Base-by-base conservation (phyloP, 2,888 invertebrate genomes). In the Pyrocoelia pectoralis region DNA sequence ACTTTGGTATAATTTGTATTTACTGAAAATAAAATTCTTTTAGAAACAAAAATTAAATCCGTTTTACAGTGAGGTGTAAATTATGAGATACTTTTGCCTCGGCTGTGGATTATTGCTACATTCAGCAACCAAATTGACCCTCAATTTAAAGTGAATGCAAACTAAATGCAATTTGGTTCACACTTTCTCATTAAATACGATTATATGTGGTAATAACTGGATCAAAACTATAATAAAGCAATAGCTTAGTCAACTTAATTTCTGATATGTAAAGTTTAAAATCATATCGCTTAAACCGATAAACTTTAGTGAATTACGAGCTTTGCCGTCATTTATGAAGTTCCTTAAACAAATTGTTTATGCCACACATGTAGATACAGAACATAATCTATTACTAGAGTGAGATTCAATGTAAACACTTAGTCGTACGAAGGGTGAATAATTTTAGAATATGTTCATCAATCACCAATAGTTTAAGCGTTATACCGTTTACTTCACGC, bases 331-430 rank as follows among this genome's bases (percentile, higher is more conserved):
- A 43, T 43, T 13, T 43, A 43, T 43, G 41, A 15, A 43, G 41
- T 43, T 43, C 41, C 41, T 15, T 43, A 43, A 13, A 43, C 41
- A 43, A 43, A 43, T 43, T 43, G 41, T 43, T 43, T 43, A 43
- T 43, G 41, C 41, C 41, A 43, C 41, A 43, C 41, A 43, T 43
- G 41, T 43, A 43, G 41, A 43, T 43, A 43, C 14, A 43, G 41
- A 43, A 43, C 41, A 43, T 43, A 43, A 43, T 43, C 41, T 43
- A 43, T 43, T 43, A 13, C 41, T 6, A 43, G 41, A 13, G 13
- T 43, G 41, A 43, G 41, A 43, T 43, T 13, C 41, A 43, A 43
- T 15, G 41, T 43, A 43, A 43, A 43, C 41, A 43, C 8, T 43
- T 43, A 43, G n/a, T 13, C 41, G 15, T 43, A 43, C 15, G 41